Conservation (phyloP, 2,797 vertebrate genomes). For the Hapalemur alaotrensis region DNA sequence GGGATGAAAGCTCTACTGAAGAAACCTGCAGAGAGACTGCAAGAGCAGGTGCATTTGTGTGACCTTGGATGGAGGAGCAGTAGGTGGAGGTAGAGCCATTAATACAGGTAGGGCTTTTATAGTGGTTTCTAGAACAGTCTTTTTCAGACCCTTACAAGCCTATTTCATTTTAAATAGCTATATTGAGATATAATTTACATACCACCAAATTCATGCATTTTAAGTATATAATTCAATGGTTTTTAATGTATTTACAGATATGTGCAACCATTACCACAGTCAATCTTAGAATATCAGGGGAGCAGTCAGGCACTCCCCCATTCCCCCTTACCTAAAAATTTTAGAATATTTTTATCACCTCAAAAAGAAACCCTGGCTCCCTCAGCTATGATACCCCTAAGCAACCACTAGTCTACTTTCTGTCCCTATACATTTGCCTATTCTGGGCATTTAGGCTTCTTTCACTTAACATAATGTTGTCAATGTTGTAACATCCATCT, state of each 20-base stretch:
- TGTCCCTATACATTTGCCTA: neutral
- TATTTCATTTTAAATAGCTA: neutral
- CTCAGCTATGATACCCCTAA: neutral
- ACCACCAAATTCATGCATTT: neutral
- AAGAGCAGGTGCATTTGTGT: neutral
- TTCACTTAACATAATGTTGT: neutral
- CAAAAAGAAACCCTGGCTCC: neutral
- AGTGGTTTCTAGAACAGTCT: neutral
- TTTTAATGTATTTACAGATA: neutral
- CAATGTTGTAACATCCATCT: neutral
- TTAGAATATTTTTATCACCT: neutral
- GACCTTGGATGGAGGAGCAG: neutral
- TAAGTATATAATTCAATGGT: neutral
- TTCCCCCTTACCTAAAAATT: neutral
- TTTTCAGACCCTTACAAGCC: neutral
- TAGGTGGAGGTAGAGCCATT: neutral
- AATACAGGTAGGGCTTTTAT: neutral
- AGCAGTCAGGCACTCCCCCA: too few relatives aligned
- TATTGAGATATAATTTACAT: slow-evolving; percentile 2
- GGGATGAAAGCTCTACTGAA: neutral
- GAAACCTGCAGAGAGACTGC: neutral
- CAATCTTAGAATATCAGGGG: neutral
- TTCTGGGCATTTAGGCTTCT: neutral
- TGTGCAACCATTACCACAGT: neutral
- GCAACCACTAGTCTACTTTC: neutral